Evolutionary conservation across 2,113 vertebrate species (phyloP).

Genomic region (Meles meles): DNA sequence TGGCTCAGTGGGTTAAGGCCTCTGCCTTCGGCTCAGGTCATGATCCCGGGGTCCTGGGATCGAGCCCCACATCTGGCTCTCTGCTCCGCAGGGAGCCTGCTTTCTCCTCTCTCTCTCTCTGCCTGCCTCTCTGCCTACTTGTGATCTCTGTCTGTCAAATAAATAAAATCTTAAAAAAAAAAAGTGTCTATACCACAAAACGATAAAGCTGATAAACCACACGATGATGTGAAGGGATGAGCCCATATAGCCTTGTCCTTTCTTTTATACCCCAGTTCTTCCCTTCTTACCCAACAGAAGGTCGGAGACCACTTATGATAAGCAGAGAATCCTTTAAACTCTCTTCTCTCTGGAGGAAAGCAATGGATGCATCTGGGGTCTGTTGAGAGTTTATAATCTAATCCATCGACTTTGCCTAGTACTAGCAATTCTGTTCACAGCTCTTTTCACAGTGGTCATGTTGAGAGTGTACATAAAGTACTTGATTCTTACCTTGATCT

Average conservation of each 20-base stretch:
- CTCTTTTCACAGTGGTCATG: neutral
- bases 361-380: neutral
- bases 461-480: neutral
- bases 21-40: too few species aligned
- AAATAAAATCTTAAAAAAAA: too few species aligned
- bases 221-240: neutral
- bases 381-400: neutral
- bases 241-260: neutral
- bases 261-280: neutral
- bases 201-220: neutral
- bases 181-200: neutral
- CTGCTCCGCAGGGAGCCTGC: too few species aligned
- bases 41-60: too few species aligned
- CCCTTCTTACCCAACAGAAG: neutral
- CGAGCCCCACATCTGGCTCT: too few species aligned
- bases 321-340: slow-evolving; percentile 24
- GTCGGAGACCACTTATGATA: neutral
- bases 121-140: too few species aligned
- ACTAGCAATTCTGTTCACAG: neutral
- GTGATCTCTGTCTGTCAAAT: too few species aligned
- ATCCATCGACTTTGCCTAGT: neutral
- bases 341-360: neutral
- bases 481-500: neutral
- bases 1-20: too few species aligned
- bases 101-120: too few species aligned